Conservation (phyloP, 2,797 vertebrate species). For the Pseudotriccus pelzelni region DNA sequence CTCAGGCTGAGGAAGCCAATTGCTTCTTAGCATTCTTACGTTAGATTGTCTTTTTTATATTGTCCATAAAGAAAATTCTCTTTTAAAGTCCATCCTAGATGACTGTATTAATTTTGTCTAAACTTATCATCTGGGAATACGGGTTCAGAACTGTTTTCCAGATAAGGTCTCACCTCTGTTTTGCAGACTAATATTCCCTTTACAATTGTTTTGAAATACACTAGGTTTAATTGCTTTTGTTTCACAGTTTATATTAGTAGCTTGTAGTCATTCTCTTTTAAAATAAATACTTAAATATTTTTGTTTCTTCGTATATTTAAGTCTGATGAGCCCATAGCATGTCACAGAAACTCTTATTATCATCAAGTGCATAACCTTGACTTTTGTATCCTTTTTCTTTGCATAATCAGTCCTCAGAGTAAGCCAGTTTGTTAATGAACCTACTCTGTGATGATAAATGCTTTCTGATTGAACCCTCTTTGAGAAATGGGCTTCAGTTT, state of each 20-base stretch:
- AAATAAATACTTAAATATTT: background rate
- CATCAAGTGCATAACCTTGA: background rate
- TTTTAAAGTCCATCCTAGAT: background rate
- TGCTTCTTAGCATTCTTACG: background rate
- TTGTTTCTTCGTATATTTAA: background rate
- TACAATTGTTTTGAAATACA: background rate
- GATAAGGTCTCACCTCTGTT: background rate
- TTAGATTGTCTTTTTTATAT: background rate
- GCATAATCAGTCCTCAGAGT: background rate
- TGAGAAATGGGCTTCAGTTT: background rate
- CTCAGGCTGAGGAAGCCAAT: background rate
- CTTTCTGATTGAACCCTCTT: background rate
- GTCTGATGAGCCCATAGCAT: background rate
- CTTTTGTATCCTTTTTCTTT: background rate
- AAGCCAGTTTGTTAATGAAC: background rate
- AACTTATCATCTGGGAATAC: background rate
- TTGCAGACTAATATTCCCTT: background rate
- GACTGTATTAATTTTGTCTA: background rate
- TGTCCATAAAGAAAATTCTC: background rate
- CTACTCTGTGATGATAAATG: background rate
- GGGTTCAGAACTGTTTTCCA: background rate
- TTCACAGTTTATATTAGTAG: background rate
- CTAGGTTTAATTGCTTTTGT: background rate
- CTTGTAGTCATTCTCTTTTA: background rate
- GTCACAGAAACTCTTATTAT: background rate